These are phyloP conservation scores for Sepioteuthis lessoniana DNA, from an alignment of 2,888 invertebrate species.

Conservation along the genomic window DNA sequence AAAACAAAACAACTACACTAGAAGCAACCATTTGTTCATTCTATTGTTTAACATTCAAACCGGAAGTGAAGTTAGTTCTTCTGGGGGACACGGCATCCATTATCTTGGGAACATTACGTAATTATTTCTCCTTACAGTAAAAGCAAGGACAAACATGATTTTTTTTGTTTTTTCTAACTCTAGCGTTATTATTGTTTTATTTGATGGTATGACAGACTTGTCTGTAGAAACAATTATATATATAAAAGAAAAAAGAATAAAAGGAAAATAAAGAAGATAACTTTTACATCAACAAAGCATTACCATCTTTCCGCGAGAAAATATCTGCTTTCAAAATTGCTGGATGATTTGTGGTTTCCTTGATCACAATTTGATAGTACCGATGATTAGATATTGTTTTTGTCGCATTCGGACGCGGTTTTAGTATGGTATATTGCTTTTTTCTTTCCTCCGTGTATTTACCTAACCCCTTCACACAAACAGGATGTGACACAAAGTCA, in stretches of 20 bases:
- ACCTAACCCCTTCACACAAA: too few relatives aligned
- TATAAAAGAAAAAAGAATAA: neutral
- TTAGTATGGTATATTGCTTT: too few relatives aligned
- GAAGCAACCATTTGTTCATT: neutral
- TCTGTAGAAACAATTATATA: neutral
- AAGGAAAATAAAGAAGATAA: neutral
- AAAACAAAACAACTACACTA: too few relatives aligned
- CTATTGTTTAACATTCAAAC: neutral
- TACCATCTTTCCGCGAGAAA: neutral
- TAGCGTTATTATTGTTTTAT: neutral
- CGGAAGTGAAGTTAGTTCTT: neutral
- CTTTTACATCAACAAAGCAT: neutral
- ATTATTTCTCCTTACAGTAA: neutral
- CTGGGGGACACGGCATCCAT: neutral
- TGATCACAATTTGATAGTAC: neutral
- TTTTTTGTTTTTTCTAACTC: neutral
- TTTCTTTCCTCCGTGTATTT: too few relatives aligned
- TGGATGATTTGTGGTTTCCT: neutral
- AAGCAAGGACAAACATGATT: neutral
- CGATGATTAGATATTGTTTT: neutral
- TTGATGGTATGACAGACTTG: neutral
- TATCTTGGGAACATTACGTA: neutral
- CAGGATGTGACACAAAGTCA: too few relatives aligned
- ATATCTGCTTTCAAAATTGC: too few relatives aligned
- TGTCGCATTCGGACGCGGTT: too few relatives aligned